Evolutionary conservation across 53 echinoderm and acorn worm genomes (phyloP), one percentile per base, ranked within the genome.

Genomic region (Pentamera pediparva): DNA sequence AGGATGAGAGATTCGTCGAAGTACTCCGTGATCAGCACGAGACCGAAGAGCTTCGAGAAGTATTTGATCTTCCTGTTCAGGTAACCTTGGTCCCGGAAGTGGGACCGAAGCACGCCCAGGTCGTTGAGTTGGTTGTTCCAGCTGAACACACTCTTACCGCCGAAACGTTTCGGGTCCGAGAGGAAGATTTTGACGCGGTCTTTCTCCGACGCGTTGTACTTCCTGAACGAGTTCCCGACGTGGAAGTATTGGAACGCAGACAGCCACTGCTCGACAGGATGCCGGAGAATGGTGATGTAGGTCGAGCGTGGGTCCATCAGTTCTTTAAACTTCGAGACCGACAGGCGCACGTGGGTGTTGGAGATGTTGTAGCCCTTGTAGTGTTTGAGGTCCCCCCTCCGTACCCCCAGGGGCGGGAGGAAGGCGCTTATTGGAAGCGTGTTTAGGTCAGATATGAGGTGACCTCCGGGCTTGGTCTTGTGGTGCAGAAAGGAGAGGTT

Each of bases 1-100:
- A 87, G 32, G 30, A 87, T 18, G 19, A 87, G 49, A 1, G 87
- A 87, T 39, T 87, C 87, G 31, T 87, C 78, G 41, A 82, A 79
- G 51, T 87, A 87, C 18, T 87, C 83, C 12, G 87, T 87, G 18
- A 87, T 72, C 15, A 87, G 48, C 38, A 87, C 77, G 36, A 87
- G 32, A 78, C 75, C 65, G 62, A 87, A 74, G 45, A 78, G 63
- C 8, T 39, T n/a, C 21, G 15, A 49, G 15, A 83, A 59, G 19
- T 65, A 62, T 4, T 36, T 11, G n/a, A 87, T 78, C 38, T 74
- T 78, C 26, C n/a, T 39, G 22, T 53, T 51, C 2, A 87, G 63
- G n/a, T 39, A 45, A 18, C 30, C 36, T 6, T 32, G 61, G 20
- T 78, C 58, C 3, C 35, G 35, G 47, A 83, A 83, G 30, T 56